Base-by-base conservation (phyloP, 2,113 vertebrate genomes). In the Ictalurus punctatus region DNA sequence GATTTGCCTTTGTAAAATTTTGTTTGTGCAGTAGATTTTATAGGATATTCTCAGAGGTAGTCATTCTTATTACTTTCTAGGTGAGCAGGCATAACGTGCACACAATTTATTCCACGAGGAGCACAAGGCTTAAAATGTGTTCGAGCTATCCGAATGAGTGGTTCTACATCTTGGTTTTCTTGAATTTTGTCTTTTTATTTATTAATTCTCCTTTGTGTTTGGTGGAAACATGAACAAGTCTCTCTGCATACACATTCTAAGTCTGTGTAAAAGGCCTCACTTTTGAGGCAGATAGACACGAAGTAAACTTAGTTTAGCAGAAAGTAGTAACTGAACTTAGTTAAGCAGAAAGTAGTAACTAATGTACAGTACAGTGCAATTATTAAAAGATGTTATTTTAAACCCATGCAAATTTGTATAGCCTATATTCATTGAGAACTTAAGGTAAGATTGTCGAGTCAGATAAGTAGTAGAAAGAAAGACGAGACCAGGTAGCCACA, bases 21-120 rank as follows among this genome's bases (percentile, higher is more conserved):
- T 58, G 30, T 52, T 69, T 71, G 52, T 40, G 23, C 17, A 37
- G n/a, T 40, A 19, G 48, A 5, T 65, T 87, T 82, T 6, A 78
- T 87, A 58, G 4, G 48, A 87, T 82, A 71, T 87, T 71, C 78
- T 69, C 63, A 37, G 23, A 87, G 63, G 63, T 48, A n/a, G 19
- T 16, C 37, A n/a, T 52, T 56, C 37, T 76, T 65, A 78, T 76
- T 84, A 65, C 23, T 58, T 84, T 52, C 67, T 40, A n/a, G 48
- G 23, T 84, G 48, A 56, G 23, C 19, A 27, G 30, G 8, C 79
- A 83, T 79, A 44, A 54, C 84, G 71, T 78, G 40, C 23, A 48
- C 54, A 44, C 37, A 25, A 30, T 65, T 52, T 61, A 30, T 84
- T 76, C 37, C 82, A 84, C 21, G 37, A 84, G 37, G 25, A 76